Base-by-base conservation (phyloP, 2,888 invertebrate species). In the Onthophagus sagittarius region DNA sequence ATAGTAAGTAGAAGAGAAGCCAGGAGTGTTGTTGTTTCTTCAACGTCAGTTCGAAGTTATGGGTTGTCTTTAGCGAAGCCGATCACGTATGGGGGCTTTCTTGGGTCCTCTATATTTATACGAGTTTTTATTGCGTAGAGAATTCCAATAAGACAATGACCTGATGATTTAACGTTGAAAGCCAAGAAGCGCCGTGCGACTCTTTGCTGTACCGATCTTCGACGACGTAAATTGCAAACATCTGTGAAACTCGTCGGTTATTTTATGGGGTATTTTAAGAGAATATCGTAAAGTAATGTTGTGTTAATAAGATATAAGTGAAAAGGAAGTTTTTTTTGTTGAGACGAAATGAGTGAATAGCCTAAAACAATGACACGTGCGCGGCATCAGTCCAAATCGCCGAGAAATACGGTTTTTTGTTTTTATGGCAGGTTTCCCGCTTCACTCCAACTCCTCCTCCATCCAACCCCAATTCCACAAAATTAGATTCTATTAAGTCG, bases 401-500 rank as follows among this genome's bases (percentile, higher is more conserved):
- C 39, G 39, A 53, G 23, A 53, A 53, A 53, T 53, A 53, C 39
- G 39, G 39, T 9, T 7, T 53, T 11, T 53, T 53, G 39, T 53
- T 53, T 53, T 53, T 11, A 11, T 53, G 39, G 9, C 39, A 23
- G 23, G 23, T 23, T 3, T 23, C 23, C 3, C 23, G 23, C 23
- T 64, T 64, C 64, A 23, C 15, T 64, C 23, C 31, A 67, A 23
- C 32, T 67, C 23, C 67, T 32, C 23, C 32, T 32, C 31, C 67
- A 32, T 32, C 31, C 67, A 67, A 67, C 67, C 67, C 67, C 67
- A 67, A 67, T 67, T 67, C 67, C 32, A 67, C 67, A 67, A 67
- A 67, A 67, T 67, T 67, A 67, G 67, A 67, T 67, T 67, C 67
- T 67, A 67, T 67, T 67, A 67, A 67, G 67, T 67, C 67, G 67